Evolutionary conservation across 2,888 invertebrate genomes (phyloP), one percentile per base, ranked within the genome.

Genomic region (Lacanobia wlatinum): DNA sequence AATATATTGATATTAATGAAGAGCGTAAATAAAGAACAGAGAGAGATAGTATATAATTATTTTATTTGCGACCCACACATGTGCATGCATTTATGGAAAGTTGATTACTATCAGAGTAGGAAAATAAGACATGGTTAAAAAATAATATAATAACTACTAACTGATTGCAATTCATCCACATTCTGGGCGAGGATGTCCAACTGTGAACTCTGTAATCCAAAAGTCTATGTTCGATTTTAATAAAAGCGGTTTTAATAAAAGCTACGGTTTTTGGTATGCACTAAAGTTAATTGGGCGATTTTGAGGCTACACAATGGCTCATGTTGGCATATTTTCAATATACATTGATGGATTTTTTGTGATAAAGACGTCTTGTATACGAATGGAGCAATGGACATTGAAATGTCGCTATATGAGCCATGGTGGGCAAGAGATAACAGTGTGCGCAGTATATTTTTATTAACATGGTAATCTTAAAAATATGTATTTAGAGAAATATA

Each of bases 161-260:
- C 89, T 71, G 82, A 56, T 67, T 87, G 79, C 8, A 89, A 46
- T 21, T 69, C 65, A 8, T 86, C 87, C 70, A 88, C 78, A 75
- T 76, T 84, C 55, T 65, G 70, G 10, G 83, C 81, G 23, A 89
- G 73, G 38, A 76, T 60, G 16, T 88, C 86, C 60, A 89, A 62
- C 48, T 85, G 85, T 1, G 83, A 60, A 66, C 65, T 80, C 89
- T 89, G 84, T 58, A 76, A 83, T 76, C 53, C 63, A 80, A 72
- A 78, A 62, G 61, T 53, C 80, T 72, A 23, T n/a, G 60, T 55
- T 61, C 76, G 10, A 56, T 71, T 71, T 66, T 63, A 78, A 23
- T 1, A 74, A 70, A 10, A 40, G 21, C 46, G 50, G 52, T 65
- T 73, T 53, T 50, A 28, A 56, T 4, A 23, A 43, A 53, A 46